phyloP scores from a whole-genome alignment of 2,797 vertebrate species.

The Myotis vivesi region DNA sequence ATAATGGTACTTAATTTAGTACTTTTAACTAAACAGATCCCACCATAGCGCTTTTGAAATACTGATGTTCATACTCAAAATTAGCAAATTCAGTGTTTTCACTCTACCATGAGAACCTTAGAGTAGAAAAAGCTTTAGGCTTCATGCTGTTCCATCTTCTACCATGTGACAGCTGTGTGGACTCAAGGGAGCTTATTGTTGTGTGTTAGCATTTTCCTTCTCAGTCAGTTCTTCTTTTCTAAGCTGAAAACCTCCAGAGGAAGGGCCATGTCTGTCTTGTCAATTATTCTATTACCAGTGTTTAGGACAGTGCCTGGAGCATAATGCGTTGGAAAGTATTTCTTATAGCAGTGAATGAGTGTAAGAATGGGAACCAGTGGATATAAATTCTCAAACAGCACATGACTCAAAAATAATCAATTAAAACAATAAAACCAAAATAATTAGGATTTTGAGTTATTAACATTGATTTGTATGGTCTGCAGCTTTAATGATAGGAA shows the following conservation, averaged over 20 bases:
- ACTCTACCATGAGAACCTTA: neutral
- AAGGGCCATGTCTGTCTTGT: neutral
- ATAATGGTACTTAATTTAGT: slow-evolving; percentile 42
- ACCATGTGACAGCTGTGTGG: neutral
- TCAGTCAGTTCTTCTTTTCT: neutral
- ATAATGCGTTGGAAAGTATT: neutral
- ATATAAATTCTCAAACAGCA: slow-evolving; percentile 25
- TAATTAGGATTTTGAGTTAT: slow-evolving; percentile 46
- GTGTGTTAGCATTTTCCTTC: neutral
- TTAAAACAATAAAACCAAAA: slow-evolving; percentile 48
- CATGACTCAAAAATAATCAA: slow-evolving; percentile 39
- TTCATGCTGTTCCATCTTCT: neutral
- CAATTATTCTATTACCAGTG: slow-evolving; percentile 7
- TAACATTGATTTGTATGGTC: slow-evolving; percentile 54
- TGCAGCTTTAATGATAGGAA: slow-evolving; percentile 1
- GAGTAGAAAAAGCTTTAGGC: neutral
- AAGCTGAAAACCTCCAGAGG: neutral
- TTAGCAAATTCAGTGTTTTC: slow-evolving; percentile 4
- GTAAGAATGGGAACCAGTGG: slow-evolving; percentile 14
- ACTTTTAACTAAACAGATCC: slow-evolving; percentile 21
- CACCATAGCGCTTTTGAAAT: neutral
- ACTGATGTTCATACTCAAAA: neutral
- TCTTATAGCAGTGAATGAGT: neutral
- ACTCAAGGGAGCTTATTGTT: neutral
- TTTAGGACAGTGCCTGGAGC: neutral